Conservation (phyloP, 2,113 vertebrate genomes). For the Semnornis frantzii region DNA sequence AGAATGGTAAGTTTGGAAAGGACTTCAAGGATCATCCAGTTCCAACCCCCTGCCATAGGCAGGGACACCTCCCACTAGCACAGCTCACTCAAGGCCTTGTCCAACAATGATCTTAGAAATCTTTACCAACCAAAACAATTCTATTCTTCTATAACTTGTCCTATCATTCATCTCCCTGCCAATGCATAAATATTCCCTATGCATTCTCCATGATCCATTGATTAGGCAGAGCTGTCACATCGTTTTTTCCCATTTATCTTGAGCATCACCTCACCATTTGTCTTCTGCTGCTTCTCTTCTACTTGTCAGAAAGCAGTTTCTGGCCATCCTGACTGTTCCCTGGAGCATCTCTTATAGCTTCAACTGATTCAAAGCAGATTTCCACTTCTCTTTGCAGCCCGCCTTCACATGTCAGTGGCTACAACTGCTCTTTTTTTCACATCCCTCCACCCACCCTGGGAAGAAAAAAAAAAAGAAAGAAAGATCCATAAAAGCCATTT, state of each 20-base stretch:
- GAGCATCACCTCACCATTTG: background rate
- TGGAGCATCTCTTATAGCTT: background rate
- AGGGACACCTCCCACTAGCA: no score
- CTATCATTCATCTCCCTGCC: background rate
- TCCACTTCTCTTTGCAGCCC: background rate
- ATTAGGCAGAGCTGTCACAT: background rate
- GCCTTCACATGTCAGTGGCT: background rate
- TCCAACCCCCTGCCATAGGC: no score
- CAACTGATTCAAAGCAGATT: background rate
- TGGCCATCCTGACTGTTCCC: background rate
- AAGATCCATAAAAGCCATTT: background rate
- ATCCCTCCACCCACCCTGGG: background rate
- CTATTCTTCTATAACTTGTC: background rate
- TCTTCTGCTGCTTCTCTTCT: background rate
- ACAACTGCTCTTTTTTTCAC: background rate
- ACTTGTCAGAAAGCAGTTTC: background rate
- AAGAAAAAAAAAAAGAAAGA: background rate
- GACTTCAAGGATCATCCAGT: no score
- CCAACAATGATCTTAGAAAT: no score
- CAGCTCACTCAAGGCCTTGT: no score
- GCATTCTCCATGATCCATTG: background rate
- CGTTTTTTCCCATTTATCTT: background rate
- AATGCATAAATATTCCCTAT: background rate
- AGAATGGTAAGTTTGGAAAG: no score
- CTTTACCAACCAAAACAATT: no score